Evolutionary conservation across 2,797 vertebrate species (phyloP), one percentile per base, ranked within the genome.

Genomic region (Acrossocheilus wenchowensis): DNA sequence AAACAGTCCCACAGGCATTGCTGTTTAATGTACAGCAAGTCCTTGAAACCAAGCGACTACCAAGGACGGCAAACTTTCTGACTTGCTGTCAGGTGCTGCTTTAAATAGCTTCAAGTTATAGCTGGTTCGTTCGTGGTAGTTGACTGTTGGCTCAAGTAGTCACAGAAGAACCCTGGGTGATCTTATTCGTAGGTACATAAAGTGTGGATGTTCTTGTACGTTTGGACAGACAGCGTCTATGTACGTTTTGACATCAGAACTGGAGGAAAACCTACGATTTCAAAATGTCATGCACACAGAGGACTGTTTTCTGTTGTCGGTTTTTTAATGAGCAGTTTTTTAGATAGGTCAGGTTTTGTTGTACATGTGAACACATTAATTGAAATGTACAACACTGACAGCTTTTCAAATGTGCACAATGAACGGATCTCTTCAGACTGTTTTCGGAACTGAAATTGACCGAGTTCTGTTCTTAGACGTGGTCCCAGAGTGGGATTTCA

Each of bases 21-120:
- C 89, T 88, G 89, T 86, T 89, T 92, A 93, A 92, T 94, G 92
- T 91, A 90, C 92, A 91, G 91, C 92, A 92, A 89, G 94, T 95
- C 94, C 94, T 95, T 95, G 94, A 95, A 95, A 93, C 89, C 91
- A 91, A 87, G 83, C 87, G 89, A 86, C 89, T 93, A 94, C 93
- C 88, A 94, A 92, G 93, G 93, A 93, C 91, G 87, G 84, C 79
- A 26, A 86, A 89, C 83, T 91, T 85, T 88, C 89, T 92, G 92
- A 95, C 93, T 93, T 91, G 84, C 89, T 90, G 88, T 90, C 89
- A 90, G 69, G 78, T 84, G 77, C 79, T 85, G 86, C 89, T 90
- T 89, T 90, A 90, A 90, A 90, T 90, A 89, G 84, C 84, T 88
- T 83, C 80, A 89, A 88, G 86, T 77, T 85, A 72, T 30, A 64